phyloP scores from a whole-genome alignment of 2,888 invertebrate genomes.

The Tricholauxania praeusta region DNA sequence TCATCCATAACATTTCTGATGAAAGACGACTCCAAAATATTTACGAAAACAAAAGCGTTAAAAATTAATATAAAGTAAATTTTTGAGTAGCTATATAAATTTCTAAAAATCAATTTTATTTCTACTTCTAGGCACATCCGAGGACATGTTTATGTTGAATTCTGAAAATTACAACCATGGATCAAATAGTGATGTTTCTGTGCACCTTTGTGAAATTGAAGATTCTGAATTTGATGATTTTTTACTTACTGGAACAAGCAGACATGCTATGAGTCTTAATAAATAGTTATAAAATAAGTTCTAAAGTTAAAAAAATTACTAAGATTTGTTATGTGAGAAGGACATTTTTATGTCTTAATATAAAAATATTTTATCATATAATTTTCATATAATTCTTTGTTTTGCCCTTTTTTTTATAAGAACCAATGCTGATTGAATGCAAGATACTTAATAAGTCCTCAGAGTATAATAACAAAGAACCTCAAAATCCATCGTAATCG shows the following conservation, averaged over 20 bases:
- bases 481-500: too few relatives aligned
- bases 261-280: constrained; percentile 3
- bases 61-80: too few relatives aligned
- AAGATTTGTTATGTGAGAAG: constrained; percentile 7
- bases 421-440: too few relatives aligned
- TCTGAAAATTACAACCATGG: constrained; percentile 57
- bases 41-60: too few relatives aligned
- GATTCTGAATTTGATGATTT: constrained; percentile 81
- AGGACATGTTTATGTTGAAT: constrained; percentile 24
- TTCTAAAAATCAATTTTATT: neutral
- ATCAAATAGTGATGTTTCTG: constrained; percentile 89
- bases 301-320: neutral
- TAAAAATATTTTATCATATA: neutral
- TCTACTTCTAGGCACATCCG: constrained; percentile 38
- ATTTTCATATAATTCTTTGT: too few relatives aligned
- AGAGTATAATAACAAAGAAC: too few relatives aligned
- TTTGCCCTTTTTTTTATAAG: too few relatives aligned
- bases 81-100: too few relatives aligned
- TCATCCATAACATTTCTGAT: too few relatives aligned
- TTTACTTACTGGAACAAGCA: constrained; percentile 49
- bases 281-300: neutral
- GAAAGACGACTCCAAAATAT: too few relatives aligned
- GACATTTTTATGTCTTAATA: constrained; percentile 8
- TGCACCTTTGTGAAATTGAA: constrained; percentile 92
- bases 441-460: too few relatives aligned